Conservation (phyloP, 2,888 invertebrate genomes). For the Patella caerulea region DNA sequence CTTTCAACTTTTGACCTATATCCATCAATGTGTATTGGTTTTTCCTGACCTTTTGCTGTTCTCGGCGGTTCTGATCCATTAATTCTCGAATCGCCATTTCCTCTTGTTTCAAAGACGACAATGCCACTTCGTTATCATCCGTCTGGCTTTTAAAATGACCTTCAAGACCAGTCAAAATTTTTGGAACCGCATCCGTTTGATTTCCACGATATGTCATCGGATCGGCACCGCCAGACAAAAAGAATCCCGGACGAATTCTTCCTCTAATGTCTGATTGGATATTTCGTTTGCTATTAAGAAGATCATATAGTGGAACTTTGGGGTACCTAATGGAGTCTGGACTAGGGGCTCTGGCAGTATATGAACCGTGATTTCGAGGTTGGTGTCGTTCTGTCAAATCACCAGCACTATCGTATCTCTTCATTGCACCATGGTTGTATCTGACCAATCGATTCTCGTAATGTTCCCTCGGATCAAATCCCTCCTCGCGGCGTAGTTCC, state of each 20-base stretch:
- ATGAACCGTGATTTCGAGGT: background rate
- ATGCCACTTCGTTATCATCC: conserved; percentile 34
- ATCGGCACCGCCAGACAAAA: background rate
- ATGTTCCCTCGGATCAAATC: background rate
- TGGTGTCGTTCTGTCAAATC: background rate
- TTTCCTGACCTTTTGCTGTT: conserved; percentile 39
- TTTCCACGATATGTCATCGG: background rate
- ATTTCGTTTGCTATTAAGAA: background rate
- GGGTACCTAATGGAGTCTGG: background rate
- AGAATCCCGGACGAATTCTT: conserved; percentile 11
- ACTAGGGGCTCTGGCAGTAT: background rate
- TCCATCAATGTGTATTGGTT: conserved; percentile 39
- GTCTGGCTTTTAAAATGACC: conserved; percentile 18
- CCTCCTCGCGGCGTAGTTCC: conserved; percentile 3
- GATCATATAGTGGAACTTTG: background rate
- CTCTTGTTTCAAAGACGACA: conserved; percentile 40
- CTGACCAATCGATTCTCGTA: conserved; percentile 2
- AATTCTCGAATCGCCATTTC: conserved; percentile 43
- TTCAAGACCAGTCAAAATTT: conserved; percentile 13
- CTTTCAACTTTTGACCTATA: conserved; percentile 34
- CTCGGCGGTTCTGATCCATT: conserved; percentile 40
- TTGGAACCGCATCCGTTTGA: conserved; percentile 5
- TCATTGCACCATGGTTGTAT: conserved; percentile 1
- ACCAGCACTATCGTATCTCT: background rate
- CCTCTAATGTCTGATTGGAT: background rate